phyloP scores from a whole-genome alignment of 2,113 vertebrate genomes.

The Speoplatyrhinus poulsoni region DNA sequence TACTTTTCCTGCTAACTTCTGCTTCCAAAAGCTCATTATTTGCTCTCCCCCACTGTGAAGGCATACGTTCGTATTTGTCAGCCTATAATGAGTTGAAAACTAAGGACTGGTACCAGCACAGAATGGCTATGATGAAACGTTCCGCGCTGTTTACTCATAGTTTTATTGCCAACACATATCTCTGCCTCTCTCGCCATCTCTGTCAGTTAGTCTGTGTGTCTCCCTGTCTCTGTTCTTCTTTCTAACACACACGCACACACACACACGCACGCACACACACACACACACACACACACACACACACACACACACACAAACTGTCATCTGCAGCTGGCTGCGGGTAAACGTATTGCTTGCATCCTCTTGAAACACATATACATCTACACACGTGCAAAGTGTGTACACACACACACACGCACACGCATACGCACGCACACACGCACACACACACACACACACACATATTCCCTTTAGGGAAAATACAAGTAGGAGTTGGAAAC shows the following conservation, averaged over 20 bases:
- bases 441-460: slow-evolving; percentile 26
- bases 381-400: too few relatives aligned
- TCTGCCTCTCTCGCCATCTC: not conserved
- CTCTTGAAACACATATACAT: slow-evolving; percentile 17
- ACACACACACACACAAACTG: slow-evolving; percentile 14
- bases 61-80: too few relatives aligned
- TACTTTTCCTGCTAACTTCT: too few relatives aligned
- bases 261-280: slow-evolving; percentile 2
- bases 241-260: slow-evolving; percentile 1
- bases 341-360: slow-evolving; percentile 36
- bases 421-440: slow-evolving; percentile 13
- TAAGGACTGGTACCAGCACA: too few relatives aligned
- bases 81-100: too few relatives aligned
- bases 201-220: slow-evolving; percentile 1
- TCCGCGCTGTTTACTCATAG: not conserved
- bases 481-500: slow-evolving; percentile 52
- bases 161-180: not conserved
- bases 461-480: slow-evolving; percentile 27
- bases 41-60: not conserved
- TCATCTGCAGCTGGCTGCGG: slow-evolving; percentile 44
- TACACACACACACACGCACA: slow-evolving; percentile 7
- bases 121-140: not conserved
- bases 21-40: too few relatives aligned
- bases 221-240: not conserved
- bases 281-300: slow-evolving; percentile 11